Conservation (phyloP, 2,888 invertebrate species). For the Trachelus stipa region DNA sequence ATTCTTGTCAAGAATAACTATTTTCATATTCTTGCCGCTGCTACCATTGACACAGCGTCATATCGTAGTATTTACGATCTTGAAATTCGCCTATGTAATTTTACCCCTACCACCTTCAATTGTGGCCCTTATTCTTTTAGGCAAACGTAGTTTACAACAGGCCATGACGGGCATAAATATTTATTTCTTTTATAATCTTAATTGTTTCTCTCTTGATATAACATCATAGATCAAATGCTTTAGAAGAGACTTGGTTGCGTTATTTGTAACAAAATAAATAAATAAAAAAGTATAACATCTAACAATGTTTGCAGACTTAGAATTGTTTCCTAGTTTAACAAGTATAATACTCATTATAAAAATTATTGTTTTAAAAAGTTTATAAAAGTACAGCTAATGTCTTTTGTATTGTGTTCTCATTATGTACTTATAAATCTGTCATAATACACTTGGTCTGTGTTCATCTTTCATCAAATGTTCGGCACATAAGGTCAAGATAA, state of each 20-base stretch:
- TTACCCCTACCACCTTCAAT: not conserved
- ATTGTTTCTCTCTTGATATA: conserved; percentile 22
- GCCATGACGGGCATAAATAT: conserved; percentile 4
- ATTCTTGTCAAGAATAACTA: not conserved
- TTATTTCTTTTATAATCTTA: conserved; percentile 14
- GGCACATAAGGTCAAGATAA: not conserved
- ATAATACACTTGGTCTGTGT: not conserved
- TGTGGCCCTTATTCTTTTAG: not conserved
- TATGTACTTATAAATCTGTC: not conserved
- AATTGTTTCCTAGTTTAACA: not conserved
- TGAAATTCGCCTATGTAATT: not conserved
- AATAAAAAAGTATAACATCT: conserved; percentile 28
- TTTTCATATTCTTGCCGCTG: not conserved
- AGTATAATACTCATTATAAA: not conserved
- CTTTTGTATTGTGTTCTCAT: not conserved
- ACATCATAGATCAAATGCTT: conserved; percentile 37
- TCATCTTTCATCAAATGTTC: not conserved
- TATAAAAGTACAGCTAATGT: not conserved
- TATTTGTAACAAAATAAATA: conserved; percentile 44
- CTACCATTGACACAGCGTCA: not conserved
- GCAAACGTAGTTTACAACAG: not conserved
- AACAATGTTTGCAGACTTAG: not conserved
- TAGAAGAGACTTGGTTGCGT: conserved; percentile 40
- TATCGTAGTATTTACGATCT: not conserved
- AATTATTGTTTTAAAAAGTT: not conserved